These are phyloP conservation scores for Limnephilus auricula DNA, from an alignment of 2,888 invertebrate genomes.

Conservation along the genomic window DNA sequence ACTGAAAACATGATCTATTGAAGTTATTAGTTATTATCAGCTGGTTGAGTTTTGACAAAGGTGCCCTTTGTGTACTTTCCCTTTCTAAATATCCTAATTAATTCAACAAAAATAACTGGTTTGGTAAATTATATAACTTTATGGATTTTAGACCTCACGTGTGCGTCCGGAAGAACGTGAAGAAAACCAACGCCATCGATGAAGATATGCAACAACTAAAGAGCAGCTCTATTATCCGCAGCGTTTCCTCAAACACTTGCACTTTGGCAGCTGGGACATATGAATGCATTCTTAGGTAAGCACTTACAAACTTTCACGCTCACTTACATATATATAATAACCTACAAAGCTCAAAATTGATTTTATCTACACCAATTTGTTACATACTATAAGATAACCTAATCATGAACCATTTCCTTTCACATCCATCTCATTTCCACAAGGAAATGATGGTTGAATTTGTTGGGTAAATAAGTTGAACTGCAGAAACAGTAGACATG, in stretches of 20 bases:
- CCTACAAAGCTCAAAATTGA: too few relatives aligned
- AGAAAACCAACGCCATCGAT: background rate
- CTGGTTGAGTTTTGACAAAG: background rate
- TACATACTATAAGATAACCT: too few relatives aligned
- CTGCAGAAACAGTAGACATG: too few relatives aligned
- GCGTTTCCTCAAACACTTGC: background rate
- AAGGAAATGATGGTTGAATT: too few relatives aligned
- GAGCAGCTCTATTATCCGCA: background rate
- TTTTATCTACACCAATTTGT: too few relatives aligned
- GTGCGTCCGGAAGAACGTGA: background rate
- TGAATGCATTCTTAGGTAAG: conserved; percentile 6
- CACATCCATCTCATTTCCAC: too few relatives aligned
- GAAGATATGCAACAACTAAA: background rate
- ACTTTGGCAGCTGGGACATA: background rate
- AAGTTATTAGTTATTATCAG: background rate
- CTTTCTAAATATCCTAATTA: background rate
- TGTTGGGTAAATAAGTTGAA: too few relatives aligned
- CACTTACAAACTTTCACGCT: background rate
- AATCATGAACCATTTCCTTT: too few relatives aligned
- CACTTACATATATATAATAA: too few relatives aligned
- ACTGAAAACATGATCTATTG: background rate
- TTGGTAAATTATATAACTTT: background rate
- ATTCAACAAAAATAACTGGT: background rate
- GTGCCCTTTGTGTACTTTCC: background rate
- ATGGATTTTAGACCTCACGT: background rate